Evolutionary conservation across 2,888 invertebrate species (phyloP).

Genomic region (Sipunculus nudus): DNA sequence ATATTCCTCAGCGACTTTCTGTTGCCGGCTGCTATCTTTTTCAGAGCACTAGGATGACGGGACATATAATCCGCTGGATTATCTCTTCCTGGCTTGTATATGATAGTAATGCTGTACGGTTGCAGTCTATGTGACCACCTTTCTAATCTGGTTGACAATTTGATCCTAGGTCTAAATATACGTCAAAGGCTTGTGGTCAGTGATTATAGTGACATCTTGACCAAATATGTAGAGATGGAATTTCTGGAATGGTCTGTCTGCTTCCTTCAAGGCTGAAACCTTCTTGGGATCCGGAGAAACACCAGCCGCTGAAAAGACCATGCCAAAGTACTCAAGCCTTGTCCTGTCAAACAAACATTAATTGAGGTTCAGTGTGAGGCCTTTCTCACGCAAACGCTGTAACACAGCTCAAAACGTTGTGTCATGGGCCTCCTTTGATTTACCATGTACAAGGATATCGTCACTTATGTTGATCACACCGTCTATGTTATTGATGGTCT

Average conservation of each 20-base stretch:
- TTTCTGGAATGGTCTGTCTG: conserved; percentile 29
- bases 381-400: conserved; percentile 20
- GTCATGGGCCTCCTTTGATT: conserved; percentile 8
- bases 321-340: neutral
- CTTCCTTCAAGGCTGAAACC: conserved; percentile 34
- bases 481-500: conserved; percentile 9
- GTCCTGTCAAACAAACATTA: conserved; percentile 19
- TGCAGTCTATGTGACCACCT: conserved; percentile 37
- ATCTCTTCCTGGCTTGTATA: conserved; percentile 29
- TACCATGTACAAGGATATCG: conserved; percentile 24
- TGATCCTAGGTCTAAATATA: conserved; percentile 15
- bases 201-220: neutral
- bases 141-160: conserved; percentile 39
- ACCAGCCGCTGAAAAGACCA: conserved; percentile 10
- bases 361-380: conserved; percentile 21
- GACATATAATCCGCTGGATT: conserved; percentile 44
- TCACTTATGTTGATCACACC: conserved; percentile 18
- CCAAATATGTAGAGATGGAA: conserved; percentile 9
- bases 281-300: conserved; percentile 35
- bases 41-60: conserved; percentile 21
- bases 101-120: conserved; percentile 32
- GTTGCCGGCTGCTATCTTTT: too few relatives aligned
- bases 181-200: conserved; percentile 12
- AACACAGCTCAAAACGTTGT: conserved; percentile 8
- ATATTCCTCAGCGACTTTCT: conserved; percentile 31